A percentile compares a stretch with the other conserved stretches of the same genome.
phyloP scores from a whole-genome alignment of 2,113 vertebrate species.

The Neodon shergylaensis region DNA sequence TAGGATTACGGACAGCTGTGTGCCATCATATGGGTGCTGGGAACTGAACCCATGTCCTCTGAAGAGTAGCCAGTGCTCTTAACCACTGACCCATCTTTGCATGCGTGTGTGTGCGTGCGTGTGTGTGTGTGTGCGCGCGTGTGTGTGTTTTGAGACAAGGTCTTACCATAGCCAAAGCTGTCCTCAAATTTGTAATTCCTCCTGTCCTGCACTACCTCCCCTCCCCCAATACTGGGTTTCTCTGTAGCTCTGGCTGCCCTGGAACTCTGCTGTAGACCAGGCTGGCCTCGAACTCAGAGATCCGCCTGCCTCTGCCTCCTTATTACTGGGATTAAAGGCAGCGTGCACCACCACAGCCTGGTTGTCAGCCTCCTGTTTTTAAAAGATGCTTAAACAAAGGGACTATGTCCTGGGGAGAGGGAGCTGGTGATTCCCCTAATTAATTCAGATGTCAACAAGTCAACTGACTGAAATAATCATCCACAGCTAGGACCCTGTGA shows the following conservation, averaged over 20 bases:
- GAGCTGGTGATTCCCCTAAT: no score
- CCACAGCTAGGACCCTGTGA: background rate
- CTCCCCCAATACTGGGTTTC: background rate
- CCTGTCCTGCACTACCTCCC: background rate
- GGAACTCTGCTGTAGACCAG: background rate
- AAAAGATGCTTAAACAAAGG: background rate
- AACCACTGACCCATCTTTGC: background rate
- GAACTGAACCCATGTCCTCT: background rate
- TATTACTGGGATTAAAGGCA: background rate
- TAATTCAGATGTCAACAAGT: background rate
- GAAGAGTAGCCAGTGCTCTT: background rate
- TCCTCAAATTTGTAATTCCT: background rate
- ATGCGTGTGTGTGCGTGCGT: background rate
- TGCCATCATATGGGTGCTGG: background rate
- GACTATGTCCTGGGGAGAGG: accelerated
- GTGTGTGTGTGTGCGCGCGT: background rate
- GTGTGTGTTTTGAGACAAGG: background rate
- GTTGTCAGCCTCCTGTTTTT: background rate
- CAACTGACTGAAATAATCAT: background rate
- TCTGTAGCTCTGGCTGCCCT: background rate
- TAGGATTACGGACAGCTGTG: background rate
- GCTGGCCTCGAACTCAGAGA: background rate
- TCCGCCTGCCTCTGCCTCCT: background rate
- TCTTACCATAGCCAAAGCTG: background rate
- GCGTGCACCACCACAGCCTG: accelerated